Evolutionary conservation across 2,888 invertebrate species (phyloP).

Genomic region (Frankliniella intonsa): DNA sequence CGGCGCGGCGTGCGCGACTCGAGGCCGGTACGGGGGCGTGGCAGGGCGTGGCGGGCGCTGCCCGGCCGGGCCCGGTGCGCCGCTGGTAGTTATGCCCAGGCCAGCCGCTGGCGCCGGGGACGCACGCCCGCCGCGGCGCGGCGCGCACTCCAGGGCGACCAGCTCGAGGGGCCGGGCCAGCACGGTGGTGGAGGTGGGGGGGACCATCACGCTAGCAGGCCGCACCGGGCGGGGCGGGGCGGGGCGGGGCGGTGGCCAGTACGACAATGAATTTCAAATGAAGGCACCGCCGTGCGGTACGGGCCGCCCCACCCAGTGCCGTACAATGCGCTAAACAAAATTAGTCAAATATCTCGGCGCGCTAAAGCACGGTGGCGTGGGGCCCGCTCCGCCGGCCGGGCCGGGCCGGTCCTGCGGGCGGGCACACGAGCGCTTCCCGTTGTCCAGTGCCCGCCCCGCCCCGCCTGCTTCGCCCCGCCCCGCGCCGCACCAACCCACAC

Average conservation of each 20-base stretch:
- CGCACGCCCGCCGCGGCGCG: no score
- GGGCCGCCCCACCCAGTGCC: background rate
- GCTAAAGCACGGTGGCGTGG: background rate
- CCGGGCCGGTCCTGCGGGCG: background rate
- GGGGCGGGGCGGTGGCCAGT: background rate
- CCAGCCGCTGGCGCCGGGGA: no score
- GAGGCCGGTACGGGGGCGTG: background rate
- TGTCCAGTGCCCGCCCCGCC: background rate
- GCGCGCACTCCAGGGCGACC: no score
- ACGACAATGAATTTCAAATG: constrained; percentile 22
- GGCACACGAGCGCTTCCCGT: background rate
- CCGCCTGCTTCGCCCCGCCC: background rate
- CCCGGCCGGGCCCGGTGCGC: no score
- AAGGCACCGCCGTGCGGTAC: background rate
- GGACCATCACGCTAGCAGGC: background rate
- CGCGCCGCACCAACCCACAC: background rate
- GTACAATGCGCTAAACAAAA: constrained; percentile 15
- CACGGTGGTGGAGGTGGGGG: background rate
- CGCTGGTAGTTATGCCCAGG: no score
- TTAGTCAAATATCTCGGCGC: constrained; percentile 9
- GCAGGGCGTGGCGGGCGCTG: no score
- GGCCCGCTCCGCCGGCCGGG: background rate
- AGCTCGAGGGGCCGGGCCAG: background rate
- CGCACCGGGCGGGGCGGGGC: background rate
- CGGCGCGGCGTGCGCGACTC: background rate